Evolutionary conservation across 1,140 invertebrate species (phyloP).

Genomic region (Dendroctonus valens): DNA sequence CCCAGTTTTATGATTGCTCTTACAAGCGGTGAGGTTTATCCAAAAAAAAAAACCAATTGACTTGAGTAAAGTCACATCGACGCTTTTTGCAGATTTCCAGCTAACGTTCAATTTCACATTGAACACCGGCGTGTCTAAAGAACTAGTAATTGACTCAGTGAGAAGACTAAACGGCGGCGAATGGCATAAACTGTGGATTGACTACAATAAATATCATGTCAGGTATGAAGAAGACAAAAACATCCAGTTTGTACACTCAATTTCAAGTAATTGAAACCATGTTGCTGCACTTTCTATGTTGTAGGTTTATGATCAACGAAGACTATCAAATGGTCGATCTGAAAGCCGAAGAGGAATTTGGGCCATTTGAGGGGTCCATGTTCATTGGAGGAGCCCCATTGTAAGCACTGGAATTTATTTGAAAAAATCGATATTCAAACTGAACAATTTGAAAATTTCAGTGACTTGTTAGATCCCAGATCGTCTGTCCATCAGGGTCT

Average conservation of each 20-base stretch:
- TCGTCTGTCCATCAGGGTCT: slow-evolving; percentile 81
- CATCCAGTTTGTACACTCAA: too few species aligned
- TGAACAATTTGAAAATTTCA: slow-evolving; percentile 47
- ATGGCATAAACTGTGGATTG: slow-evolving; percentile 95
- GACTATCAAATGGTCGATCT: slow-evolving; percentile 85
- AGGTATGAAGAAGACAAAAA: too few species aligned
- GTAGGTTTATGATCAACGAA: slow-evolving; percentile 83
- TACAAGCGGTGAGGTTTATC: slow-evolving; percentile 63
- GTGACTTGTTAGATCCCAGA: slow-evolving; percentile 72
- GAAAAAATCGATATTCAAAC: not conserved
- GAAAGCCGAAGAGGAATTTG: slow-evolving; percentile 81
- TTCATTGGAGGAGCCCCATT: slow-evolving; percentile 88
- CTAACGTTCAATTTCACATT: slow-evolving; percentile 88
- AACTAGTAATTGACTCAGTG: slow-evolving; percentile 73
- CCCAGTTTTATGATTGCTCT: slow-evolving; percentile 87
- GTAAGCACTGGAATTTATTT: slow-evolving; percentile 54
- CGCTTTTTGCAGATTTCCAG: slow-evolving; percentile 65
- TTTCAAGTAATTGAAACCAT: too few species aligned
- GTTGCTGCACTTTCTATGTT: slow-evolving; percentile 1
- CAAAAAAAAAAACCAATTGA: not conserved
- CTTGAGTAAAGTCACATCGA: too few species aligned
- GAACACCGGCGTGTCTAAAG: slow-evolving; percentile 75
- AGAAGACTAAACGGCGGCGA: slow-evolving; percentile 82
- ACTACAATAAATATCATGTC: slow-evolving; percentile 92
- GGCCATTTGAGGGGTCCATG: slow-evolving; percentile 88